Percentiles rank a stretch among this genome's conserved stretches.
These are phyloP conservation scores for Frankliniella fusca DNA, from an alignment of 2,888 invertebrate species.

Conservation along the genomic window DNA sequence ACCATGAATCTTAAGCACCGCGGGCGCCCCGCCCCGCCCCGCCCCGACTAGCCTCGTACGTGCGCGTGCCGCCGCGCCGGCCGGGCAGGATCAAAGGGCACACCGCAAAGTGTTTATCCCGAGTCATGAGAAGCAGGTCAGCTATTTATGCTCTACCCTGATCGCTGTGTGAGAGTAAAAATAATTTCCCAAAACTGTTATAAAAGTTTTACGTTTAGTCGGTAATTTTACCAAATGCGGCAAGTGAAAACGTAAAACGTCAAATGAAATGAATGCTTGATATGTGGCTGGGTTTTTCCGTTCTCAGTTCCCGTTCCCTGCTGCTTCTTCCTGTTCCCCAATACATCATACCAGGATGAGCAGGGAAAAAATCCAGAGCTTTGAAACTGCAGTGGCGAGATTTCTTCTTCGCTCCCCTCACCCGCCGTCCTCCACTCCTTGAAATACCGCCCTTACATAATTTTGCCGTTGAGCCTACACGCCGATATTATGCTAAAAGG, in stretches of 20 bases:
- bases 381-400: not conserved
- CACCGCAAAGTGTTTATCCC: too few relatives aligned
- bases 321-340: not conserved
- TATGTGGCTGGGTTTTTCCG: too few relatives aligned
- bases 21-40: too few relatives aligned
- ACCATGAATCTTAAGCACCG: conserved; percentile 22
- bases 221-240: not conserved
- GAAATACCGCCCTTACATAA: conserved; percentile 1
- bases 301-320: too few relatives aligned
- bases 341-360: not conserved
- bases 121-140: too few relatives aligned
- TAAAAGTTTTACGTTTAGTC: too few relatives aligned
- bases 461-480: conserved; percentile 17
- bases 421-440: not conserved
- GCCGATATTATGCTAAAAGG: conserved; percentile 24
- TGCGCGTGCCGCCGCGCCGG: not conserved
- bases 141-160: too few relatives aligned
- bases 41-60: not conserved
- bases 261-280: not conserved
- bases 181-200: not conserved
- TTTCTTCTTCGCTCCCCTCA: not conserved
- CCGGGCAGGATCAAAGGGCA: not conserved
- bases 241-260: not conserved
- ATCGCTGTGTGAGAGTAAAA: not conserved
- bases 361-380: not conserved